phyloP scores from a whole-genome alignment of 2,113 vertebrate genomes.

The Pituophis catenifer region DNA sequence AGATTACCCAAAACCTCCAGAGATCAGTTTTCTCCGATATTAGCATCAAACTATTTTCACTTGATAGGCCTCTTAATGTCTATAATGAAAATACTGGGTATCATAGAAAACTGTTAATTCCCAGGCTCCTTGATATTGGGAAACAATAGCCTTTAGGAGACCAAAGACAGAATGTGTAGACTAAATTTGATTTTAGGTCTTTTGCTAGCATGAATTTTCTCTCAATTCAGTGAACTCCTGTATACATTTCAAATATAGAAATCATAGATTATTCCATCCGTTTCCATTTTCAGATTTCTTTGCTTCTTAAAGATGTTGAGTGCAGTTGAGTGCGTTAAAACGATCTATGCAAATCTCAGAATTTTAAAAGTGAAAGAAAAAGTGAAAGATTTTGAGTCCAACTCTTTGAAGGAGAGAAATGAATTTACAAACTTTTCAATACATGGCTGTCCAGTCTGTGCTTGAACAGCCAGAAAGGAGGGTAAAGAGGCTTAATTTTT shows the following conservation, averaged over 20 bases:
- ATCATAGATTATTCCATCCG: background rate
- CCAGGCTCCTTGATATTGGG: background rate
- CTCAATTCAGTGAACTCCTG: background rate
- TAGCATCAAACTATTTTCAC: background rate
- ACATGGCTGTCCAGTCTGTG: background rate
- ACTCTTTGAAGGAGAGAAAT: background rate
- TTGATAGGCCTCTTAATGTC: background rate
- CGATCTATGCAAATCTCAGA: background rate
- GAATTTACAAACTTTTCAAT: background rate
- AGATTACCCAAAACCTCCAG: background rate
- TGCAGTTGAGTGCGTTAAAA: background rate
- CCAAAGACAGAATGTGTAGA: background rate
- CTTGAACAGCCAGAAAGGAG: background rate
- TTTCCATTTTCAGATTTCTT: background rate
- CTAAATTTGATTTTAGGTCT: background rate
- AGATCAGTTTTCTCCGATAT: background rate
- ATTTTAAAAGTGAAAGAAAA: background rate
- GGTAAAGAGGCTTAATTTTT: background rate
- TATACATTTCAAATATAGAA: background rate
- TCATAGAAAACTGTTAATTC: background rate
- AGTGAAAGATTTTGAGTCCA: background rate
- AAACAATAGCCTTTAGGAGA: background rate
- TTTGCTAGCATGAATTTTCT: background rate
- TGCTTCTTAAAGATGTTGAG: background rate
- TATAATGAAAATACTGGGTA: background rate